A percentile compares a stretch with the other conserved stretches of the same genome.
Evolutionary conservation across 2,113 vertebrate genomes (phyloP).

Genomic region (Cygnus atratus): DNA sequence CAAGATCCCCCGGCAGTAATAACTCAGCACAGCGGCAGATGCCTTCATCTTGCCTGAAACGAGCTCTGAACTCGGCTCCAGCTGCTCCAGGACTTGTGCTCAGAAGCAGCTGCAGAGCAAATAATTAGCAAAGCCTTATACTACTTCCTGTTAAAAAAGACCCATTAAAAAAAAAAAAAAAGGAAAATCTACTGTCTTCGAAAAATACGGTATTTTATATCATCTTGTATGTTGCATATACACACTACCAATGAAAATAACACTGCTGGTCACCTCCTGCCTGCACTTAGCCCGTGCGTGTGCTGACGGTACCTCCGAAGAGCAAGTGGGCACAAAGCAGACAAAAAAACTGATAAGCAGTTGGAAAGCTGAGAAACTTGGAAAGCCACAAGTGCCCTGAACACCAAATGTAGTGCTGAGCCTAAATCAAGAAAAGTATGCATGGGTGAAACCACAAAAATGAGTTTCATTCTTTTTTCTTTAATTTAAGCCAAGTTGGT

Average conservation of each 20-base stretch:
- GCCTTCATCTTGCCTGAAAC: not conserved
- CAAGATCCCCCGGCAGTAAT: not conserved
- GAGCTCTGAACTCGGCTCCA: not conserved
- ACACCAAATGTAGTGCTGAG: not conserved
- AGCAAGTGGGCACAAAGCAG: not conserved
- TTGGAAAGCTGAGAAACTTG: not conserved
- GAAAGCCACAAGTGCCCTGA: not conserved
- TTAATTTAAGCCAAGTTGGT: not conserved
- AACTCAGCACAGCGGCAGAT: not conserved
- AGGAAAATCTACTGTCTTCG: not conserved
- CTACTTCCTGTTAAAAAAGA: not conserved
- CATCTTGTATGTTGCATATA: not conserved
- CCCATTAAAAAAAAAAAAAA: not conserved
- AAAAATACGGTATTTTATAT: not conserved
- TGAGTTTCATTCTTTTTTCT: not conserved
- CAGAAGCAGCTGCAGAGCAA: not conserved
- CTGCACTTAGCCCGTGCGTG: accelerated
- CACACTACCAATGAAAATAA: not conserved
- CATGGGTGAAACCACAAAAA: not conserved
- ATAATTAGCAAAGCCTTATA: not conserved
- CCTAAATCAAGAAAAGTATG: not conserved
- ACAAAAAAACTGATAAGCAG: not conserved
- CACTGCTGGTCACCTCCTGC: not conserved
- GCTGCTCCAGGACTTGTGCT: not conserved
- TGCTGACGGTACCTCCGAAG: not conserved